These are phyloP conservation scores for Paracanthobrama guichenoti DNA, from an alignment of 2,113 vertebrate genomes.

Conservation along the genomic window DNA sequence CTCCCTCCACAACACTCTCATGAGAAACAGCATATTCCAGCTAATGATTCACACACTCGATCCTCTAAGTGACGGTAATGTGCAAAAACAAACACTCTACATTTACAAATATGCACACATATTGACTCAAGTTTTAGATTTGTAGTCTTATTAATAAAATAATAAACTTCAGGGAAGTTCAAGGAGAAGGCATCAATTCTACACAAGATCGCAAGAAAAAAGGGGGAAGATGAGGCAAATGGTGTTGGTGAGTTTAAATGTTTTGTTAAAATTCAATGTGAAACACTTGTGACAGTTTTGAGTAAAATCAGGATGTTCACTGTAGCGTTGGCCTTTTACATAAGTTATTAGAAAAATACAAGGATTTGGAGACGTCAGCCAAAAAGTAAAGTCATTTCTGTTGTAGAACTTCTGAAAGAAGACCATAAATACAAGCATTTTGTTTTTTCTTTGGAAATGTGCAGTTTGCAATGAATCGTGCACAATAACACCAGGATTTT, in stretches of 20 bases:
- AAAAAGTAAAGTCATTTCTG: background rate
- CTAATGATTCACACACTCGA: conserved; percentile 80
- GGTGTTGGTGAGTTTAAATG: conserved; percentile 71
- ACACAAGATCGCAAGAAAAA: conserved; percentile 94
- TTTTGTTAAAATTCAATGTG: conserved; percentile 4
- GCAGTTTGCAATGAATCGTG: background rate
- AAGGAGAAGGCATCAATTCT: conserved; percentile 94
- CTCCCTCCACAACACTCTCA: conserved; percentile 76
- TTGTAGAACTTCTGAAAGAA: background rate
- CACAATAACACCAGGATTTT: background rate
- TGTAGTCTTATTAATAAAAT: background rate
- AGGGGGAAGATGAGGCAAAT: conserved; percentile 88
- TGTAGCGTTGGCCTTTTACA: background rate
- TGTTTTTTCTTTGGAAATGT: background rate
- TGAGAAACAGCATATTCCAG: conserved; percentile 80
- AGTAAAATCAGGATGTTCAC: background rate
- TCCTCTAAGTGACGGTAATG: conserved; percentile 72
- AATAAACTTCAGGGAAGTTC: conserved; percentile 82
- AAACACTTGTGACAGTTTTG: background rate
- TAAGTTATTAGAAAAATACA: background rate
- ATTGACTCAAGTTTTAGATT: background rate
- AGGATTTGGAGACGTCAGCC: background rate
- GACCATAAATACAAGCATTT: background rate
- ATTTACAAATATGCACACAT: background rate
- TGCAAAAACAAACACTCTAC: background rate